phyloP scores from a whole-genome alignment of 2,888 invertebrate genomes.

The Perizoma affinitatum region DNA sequence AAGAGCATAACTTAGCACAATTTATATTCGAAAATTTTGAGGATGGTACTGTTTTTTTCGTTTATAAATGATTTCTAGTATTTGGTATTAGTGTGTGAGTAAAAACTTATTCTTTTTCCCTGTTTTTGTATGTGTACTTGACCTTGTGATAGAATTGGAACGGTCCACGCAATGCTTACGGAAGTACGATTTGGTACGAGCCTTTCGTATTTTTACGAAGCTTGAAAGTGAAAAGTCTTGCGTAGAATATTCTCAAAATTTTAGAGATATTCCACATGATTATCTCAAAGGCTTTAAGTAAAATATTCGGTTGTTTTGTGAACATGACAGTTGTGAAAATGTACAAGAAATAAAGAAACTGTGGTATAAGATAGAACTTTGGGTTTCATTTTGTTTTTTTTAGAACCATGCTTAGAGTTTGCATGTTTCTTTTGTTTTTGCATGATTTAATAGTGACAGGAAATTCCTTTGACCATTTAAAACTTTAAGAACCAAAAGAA shows the following conservation, averaged over 20 bases:
- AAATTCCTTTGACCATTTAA: slow-evolving; percentile 52
- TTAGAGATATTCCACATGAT: too few relatives aligned
- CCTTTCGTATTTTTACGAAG: too few relatives aligned
- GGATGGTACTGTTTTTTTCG: slow-evolving; percentile 57
- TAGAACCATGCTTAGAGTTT: slow-evolving; percentile 65
- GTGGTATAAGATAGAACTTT: slow-evolving; percentile 70
- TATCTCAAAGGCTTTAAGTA: slow-evolving; percentile 28
- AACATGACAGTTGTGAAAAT: slow-evolving; percentile 74
- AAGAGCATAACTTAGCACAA: slow-evolving; percentile 1
- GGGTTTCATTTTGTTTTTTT: slow-evolving; percentile 69
- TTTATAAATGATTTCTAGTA: slow-evolving; percentile 57
- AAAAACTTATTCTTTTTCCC: slow-evolving; percentile 45
- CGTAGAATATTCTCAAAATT: too few relatives aligned
- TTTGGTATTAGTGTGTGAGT: slow-evolving; percentile 62
- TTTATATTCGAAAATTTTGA: slow-evolving; percentile 50
- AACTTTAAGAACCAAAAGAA: slow-evolving; percentile 71
- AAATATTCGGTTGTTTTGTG: slow-evolving; percentile 63
- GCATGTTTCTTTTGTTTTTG: slow-evolving; percentile 67
- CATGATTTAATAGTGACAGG: slow-evolving; percentile 57
- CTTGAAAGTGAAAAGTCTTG: too few relatives aligned
- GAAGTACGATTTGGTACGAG: too few relatives aligned
- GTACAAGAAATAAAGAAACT: slow-evolving; percentile 78
- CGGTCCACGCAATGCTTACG: slow-evolving; percentile 11
- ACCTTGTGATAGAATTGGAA: slow-evolving; percentile 19
- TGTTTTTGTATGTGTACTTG: slow-evolving; percentile 33